Evolutionary conservation across 2,797 vertebrate genomes (phyloP), one percentile per base, ranked within the genome.

Genomic region (Neostethus bicornis): DNA sequence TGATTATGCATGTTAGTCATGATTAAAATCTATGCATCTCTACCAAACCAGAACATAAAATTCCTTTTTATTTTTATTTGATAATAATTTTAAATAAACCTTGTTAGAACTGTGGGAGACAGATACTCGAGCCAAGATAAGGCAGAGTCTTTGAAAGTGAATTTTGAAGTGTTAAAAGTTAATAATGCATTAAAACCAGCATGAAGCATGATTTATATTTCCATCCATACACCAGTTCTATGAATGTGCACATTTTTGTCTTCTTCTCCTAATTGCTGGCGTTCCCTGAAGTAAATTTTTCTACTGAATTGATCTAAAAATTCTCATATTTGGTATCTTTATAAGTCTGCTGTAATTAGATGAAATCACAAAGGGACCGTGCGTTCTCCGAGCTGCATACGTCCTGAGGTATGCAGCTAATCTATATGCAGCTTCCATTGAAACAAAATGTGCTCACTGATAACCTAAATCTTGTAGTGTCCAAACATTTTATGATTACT

Each of bases 401-500:
- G 52, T 57, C 42, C 53, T 9, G 38, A 70, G 45, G 42, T 53
- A 48, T 38, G 51, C 64, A 28, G 56, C 38, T 72, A 14, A 58
- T 71, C 73, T 67, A 48, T 23, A 48, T 20, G 42, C 53, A 17
- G 19, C 46, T 20, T n/a, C 39, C 34, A 41, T 51, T 67, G 48
- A 67, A 59, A 75, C 41, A 62, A 58, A n/a, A 38, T 70, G 66
- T 5, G 2, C 32, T 60, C 54, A 51, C 49, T 64, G 59, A 64
- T 65, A 62, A 42, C 64, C 51, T 29, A 78, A 73, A 77, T 77
- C 59, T 82, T 66, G 75, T 61, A 64, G 64, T 56, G 37, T 51
- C 67, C 68, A 76, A 35, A 70, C 63, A 39, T 73, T 83, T 78
- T 77, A 79, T 77, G 68, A 66, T 73, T 47, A 38, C 52, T 64